Base-by-base conservation (phyloP, 2,113 vertebrate species). In the Alectura lathami region DNA sequence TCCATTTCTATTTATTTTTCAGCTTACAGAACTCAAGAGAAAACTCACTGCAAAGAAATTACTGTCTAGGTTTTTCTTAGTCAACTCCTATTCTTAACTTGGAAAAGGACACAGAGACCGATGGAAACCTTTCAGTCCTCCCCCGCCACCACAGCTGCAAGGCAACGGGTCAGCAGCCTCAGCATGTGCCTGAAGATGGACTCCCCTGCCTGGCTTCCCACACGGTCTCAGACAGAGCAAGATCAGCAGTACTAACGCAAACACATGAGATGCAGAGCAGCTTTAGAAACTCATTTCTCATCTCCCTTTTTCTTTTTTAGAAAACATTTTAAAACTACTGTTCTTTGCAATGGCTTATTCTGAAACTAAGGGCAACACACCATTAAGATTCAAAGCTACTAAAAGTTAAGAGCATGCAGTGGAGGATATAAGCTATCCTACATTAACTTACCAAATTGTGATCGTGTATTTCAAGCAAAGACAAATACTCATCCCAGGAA, bases 21-120 rank as follows among this genome's bases (percentile, higher is more conserved):
- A 83, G 68, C 70, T 85, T 88, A 73, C 13, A 94, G 64, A 77
- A 77, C 51, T 89, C 3, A 0, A 82, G 36, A 94, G 53, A 86
- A 74, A 93, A 80, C 38, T 72, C 56, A 14, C 62, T 53, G n/a
- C 90, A 86, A 8, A 77, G 50, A 80, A 81, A 69, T 1, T 1
- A 80, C 36, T 66, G 11, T 48, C 76, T 8, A 53, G 27, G 11
- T 30, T 93, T 91, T 72, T 87, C 40, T 70, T 40, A 68, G 26
- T 64, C 38, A 63, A 27, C 67, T 80, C 38, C 47, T 63, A 43
- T 38, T 90, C 42, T 64, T 23, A 80, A n/a, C 68, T 77, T 63
- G 50, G 72, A 67, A 94, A 96, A 94, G 85, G 93, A 94, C 85
- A 89, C 38, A 92, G 91, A 86, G 76, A 42, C 8, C 6, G 17